Evolutionary conservation across 1,140 invertebrate species (phyloP), one percentile per base, ranked within the genome.

Genomic region (Sinella curviseta): DNA sequence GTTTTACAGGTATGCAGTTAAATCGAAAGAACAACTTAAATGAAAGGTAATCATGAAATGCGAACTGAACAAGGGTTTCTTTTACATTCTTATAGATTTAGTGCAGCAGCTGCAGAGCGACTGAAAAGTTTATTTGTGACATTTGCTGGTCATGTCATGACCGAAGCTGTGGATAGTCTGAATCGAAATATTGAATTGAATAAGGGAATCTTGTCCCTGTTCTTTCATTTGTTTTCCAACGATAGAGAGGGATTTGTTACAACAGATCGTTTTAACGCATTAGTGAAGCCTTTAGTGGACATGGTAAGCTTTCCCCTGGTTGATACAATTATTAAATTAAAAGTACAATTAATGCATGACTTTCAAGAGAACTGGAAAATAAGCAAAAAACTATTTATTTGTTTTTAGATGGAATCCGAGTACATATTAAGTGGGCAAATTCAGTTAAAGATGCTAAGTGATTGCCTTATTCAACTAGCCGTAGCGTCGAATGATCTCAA

Each of bases 51-150:
- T n/a, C n/a, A 12, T 65, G 12, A 0, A 24, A 60, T 60, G 17
- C 12, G n/a, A n/a, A n/a, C n/a, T n/a, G n/a, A n/a, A n/a, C n/a
- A n/a, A n/a, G n/a, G n/a, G n/a, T n/a, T n/a, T n/a, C n/a, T n/a
- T 57, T 77, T 30, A 17, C 30, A n/a, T 60, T n/a, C 24, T 39
- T 65, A 48, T 55, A 82, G 83, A 60, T 82, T 84, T 31, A 82
- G 81, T 70, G 55, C 48, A 3, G 24, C 57, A 30, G 77, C 78
- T 77, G 94, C 95, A 0, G 91, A 94, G 70, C 91, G 91, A 74
- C 86, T 98, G 12, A 95, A 96, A 86, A 93, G 93, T 30, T 87
- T 98, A 0, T 98, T 98, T 86, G 91, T 95, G 0, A 86, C 96
- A 31, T 97, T 98, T 86, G 95, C 95, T 73, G 92, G 92, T 3